These are phyloP conservation scores for Thymallus thymallus DNA, from an alignment of 2,113 vertebrate species.

Conservation along the genomic window DNA sequence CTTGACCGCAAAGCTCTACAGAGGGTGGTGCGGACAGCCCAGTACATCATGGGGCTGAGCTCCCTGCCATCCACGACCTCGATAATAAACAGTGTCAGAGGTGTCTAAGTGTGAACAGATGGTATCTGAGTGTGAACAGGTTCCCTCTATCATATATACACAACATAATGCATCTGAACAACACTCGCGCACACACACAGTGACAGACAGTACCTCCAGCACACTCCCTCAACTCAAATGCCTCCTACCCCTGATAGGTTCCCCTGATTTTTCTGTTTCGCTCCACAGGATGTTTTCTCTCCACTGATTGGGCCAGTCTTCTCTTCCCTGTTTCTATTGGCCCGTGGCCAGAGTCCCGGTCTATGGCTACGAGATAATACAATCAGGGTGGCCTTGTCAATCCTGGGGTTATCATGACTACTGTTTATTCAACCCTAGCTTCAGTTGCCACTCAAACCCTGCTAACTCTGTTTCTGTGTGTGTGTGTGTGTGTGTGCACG, in stretches of 20 bases:
- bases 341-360: constrained; percentile 43
- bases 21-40: too few species aligned
- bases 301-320: constrained; percentile 45
- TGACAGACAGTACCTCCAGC: constrained; percentile 19
- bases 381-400: constrained; percentile 44
- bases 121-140: too few species aligned
- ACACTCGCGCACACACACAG: constrained; percentile 30
- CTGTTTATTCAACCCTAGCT: constrained; percentile 56
- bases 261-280: constrained; percentile 24
- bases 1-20: too few species aligned
- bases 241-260: constrained; percentile 4
- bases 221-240: constrained; percentile 18
- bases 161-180: too few species aligned
- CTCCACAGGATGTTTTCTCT: constrained; percentile 51
- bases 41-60: too few species aligned
- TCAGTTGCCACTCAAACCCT: neutral
- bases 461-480: neutral
- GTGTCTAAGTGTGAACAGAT: too few species aligned
- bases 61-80: too few species aligned
- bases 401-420: constrained; percentile 47
- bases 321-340: constrained; percentile 58
- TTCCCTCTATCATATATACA: too few species aligned
- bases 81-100: too few species aligned
- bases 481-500: neutral
- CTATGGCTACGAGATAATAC: constrained; percentile 50